These are phyloP conservation scores for Punctoribates punctum DNA, from an alignment of 2,888 invertebrate genomes.

Conservation along the genomic window DNA sequence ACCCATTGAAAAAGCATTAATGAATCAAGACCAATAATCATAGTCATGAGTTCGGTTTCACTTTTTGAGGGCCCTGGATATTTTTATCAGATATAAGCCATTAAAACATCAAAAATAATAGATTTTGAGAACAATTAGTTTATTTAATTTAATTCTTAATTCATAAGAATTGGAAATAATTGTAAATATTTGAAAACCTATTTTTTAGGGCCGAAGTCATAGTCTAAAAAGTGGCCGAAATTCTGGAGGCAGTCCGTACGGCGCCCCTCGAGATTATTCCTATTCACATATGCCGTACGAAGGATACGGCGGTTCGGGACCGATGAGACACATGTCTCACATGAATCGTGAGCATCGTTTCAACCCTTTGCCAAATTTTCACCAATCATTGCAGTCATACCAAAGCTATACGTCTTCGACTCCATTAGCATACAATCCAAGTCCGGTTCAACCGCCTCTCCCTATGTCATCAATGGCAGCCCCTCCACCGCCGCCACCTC, in stretches of 20 bases:
- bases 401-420: conserved; percentile 14
- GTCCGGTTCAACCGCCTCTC: conserved; percentile 24
- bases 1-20: too few relatives aligned
- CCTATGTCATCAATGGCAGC: not conserved
- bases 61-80: too few relatives aligned
- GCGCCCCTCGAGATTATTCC: not conserved
- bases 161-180: too few relatives aligned
- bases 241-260: not conserved
- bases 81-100: too few relatives aligned
- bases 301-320: not conserved
- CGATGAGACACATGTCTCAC: conserved; percentile 21
- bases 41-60: too few relatives aligned
- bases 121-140: too few relatives aligned
- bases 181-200: too few relatives aligned
- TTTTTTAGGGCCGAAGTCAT: not conserved
- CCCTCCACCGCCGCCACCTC: conserved; percentile 2
- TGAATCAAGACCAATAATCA: too few relatives aligned
- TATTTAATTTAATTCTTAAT: too few relatives aligned
- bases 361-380: conserved; percentile 8
- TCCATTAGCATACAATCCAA: conserved; percentile 21
- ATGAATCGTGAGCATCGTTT: conserved; percentile 24
- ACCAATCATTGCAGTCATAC: conserved; percentile 11
- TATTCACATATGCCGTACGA: conserved; percentile 33
- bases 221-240: not conserved
- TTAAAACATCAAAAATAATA: too few relatives aligned